These are phyloP conservation scores for Indri indri DNA, from an alignment of 2,113 vertebrate genomes.

Conservation along the genomic window DNA sequence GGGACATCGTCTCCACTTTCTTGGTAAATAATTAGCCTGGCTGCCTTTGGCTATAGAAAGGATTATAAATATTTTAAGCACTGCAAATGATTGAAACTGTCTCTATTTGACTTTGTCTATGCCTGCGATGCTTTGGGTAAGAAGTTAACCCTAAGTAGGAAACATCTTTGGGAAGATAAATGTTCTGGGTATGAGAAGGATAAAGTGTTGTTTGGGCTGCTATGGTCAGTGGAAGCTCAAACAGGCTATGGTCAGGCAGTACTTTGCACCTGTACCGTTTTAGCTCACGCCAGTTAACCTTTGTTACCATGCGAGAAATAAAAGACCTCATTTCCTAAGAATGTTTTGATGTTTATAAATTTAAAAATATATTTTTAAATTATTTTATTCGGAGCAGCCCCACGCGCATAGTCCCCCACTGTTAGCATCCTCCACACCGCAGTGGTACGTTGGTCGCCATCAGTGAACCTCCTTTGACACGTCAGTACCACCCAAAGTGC, in stretches of 20 bases:
- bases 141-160: conserved; percentile 74
- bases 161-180: conserved; percentile 70
- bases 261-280: background rate
- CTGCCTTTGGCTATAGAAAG: conserved; percentile 82
- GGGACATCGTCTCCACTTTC: conserved; percentile 69
- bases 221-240: conserved; percentile 40
- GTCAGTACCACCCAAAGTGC: background rate
- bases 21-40: conserved; percentile 87
- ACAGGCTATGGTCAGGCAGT: background rate
- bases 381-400: no score
- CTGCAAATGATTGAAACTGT: conserved; percentile 79
- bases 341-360: background rate
- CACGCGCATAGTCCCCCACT: no score
- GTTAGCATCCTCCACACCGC: no score
- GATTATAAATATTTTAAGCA: conserved; percentile 85
- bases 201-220: background rate
- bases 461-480: background rate
- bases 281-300: background rate
- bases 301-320: background rate
- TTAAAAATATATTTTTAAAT: background rate
- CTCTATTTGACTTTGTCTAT: conserved; percentile 81
- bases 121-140: conserved; percentile 54
- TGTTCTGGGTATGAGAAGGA: conserved; percentile 58
- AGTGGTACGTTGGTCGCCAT: background rate
- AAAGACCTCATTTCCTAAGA: background rate